These are phyloP conservation scores for Caretta caretta DNA, from an alignment of 2,113 vertebrate genomes.

Conservation along the genomic window DNA sequence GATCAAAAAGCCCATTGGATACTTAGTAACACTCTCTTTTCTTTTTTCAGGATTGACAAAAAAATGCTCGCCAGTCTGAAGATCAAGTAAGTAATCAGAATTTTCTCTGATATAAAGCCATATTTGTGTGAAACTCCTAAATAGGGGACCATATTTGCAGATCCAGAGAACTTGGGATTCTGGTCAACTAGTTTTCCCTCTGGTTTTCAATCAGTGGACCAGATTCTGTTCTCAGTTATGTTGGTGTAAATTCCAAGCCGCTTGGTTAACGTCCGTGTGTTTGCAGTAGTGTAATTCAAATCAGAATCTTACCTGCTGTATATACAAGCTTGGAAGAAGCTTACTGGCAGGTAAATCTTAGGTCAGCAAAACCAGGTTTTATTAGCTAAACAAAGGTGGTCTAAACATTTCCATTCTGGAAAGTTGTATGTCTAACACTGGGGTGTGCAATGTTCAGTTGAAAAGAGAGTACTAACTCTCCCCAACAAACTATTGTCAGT, in stretches of 20 bases:
- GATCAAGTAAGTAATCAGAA: slow-evolving; percentile 81
- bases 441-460: background rate
- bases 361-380: background rate
- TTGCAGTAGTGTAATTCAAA: background rate
- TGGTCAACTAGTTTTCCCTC: background rate
- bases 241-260: background rate
- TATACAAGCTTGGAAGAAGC: background rate
- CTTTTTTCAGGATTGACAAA: slow-evolving; percentile 86
- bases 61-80: slow-evolving; percentile 85
- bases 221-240: background rate
- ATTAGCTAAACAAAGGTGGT: background rate
- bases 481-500: background rate
- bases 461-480: background rate
- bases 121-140: background rate
- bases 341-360: background rate
- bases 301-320: background rate
- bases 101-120: rapidly evolving
- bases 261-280: background rate
- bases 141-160: background rate
- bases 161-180: background rate
- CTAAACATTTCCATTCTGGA: too few relatives aligned
- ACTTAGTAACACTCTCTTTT: background rate
- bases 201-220: background rate
- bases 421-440: background rate
- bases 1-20: background rate